Evolutionary conservation across 2,888 invertebrate genomes (phyloP), one percentile per base, ranked within the genome.

Genomic region (Drosophila anomelani): DNA sequence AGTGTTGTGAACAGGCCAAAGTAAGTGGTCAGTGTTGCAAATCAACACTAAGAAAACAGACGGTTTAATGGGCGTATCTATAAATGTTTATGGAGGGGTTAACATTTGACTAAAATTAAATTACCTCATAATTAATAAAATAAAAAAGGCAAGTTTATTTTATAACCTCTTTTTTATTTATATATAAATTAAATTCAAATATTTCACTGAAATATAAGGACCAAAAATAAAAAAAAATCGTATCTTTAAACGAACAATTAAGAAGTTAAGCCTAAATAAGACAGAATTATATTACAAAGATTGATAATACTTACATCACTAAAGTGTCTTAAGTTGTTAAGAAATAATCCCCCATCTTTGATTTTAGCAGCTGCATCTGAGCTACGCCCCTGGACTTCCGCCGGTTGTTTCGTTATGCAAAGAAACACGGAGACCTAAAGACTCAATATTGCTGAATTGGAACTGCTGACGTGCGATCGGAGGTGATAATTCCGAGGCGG

Each of bases 391-490:
- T 66, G 64, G 3, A 17, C 15, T 49, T 61, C 49, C 43, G 64
- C 29, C 64, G 51, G 63, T 66, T 66, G 62, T 84, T 75, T 78
- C 75, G 67, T 83, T 78, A 80, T 85, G 85, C 71, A 77, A 78
- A 81, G 67, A 43, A 63, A 57, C 47, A 38, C 26, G 26, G 8
- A 26, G 34, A 36, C 12, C 17, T 12, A 36, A 17, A 43, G 26
- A 36, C 9, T 51, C 4, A n/a, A 20, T 51, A 43, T 51, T 46
- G 46, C 9, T 17, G 23, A 53, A 12, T 63, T 44, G n/a, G n/a
- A 53, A 38, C 47, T 53, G 41, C 26, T 58, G 53, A 44, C 54
- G 67, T 54, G 61, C 62, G 47, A 53, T 67, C 61, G 67, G 59
- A 66, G 78, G 68, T 81, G 82, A 66, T 84, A 86, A 83, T 86